These are phyloP conservation scores for Chionodraco myersi DNA, from an alignment of 2,113 vertebrate species.

Conservation along the genomic window DNA sequence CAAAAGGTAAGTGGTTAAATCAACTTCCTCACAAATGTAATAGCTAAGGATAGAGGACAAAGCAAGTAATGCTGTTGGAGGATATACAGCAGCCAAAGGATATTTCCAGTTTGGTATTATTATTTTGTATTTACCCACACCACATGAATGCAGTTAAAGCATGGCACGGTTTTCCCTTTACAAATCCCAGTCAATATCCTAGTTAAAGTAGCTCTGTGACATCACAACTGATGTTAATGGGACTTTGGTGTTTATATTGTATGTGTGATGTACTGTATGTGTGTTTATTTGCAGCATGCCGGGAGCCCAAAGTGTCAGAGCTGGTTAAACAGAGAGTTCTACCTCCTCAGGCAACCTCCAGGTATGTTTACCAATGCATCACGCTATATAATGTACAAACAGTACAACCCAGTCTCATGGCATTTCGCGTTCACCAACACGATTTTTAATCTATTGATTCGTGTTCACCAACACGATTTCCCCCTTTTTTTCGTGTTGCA, in stretches of 20 bases:
- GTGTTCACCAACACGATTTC: too few species aligned
- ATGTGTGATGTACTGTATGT: neutral
- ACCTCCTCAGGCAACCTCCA: constrained; percentile 89
- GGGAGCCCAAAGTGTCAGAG: constrained; percentile 95
- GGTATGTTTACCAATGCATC: constrained; percentile 76
- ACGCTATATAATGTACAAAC: neutral
- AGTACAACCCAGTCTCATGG: too few species aligned
- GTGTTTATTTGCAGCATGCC: constrained; percentile 87
- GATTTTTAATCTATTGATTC: too few species aligned
- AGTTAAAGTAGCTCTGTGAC: neutral
- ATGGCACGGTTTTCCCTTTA: neutral
- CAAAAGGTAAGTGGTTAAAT: constrained; percentile 24
- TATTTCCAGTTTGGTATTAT: too few species aligned
- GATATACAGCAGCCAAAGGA: neutral
- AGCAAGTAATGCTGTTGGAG: neutral
- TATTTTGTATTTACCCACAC: too few species aligned
- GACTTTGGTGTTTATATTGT: neutral
- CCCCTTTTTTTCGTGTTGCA: too few species aligned
- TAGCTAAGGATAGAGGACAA: neutral
- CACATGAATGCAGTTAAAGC: neutral
- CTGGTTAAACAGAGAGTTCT: constrained; percentile 93
- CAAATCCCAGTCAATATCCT: neutral
- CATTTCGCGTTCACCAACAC: too few species aligned
- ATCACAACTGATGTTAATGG: neutral
- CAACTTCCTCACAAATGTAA: constrained; percentile 1